Evolutionary conservation across 2,888 invertebrate species (phyloP).

Genomic region (Coecobrya sp.): DNA sequence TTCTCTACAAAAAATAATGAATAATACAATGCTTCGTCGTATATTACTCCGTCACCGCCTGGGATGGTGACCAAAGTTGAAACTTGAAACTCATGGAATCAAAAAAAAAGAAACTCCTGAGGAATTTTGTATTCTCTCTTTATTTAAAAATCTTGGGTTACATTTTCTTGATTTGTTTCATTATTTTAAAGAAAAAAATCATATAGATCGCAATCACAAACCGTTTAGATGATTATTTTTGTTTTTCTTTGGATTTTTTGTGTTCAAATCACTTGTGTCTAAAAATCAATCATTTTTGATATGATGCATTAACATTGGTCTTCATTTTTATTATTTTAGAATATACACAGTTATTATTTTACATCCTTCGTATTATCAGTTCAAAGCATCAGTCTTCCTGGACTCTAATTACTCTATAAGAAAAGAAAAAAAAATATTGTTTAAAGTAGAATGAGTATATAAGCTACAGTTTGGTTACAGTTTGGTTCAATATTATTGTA

Average conservation of each 20-base stretch:
- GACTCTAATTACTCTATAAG: slow-evolving; percentile 32
- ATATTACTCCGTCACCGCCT: slow-evolving; percentile 78
- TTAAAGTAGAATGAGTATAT: slow-evolving; percentile 44
- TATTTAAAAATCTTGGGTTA: slow-evolving; percentile 75
- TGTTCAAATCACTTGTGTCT: slow-evolving; percentile 1
- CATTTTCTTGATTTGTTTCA: slow-evolving; percentile 67
- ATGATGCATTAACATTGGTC: slow-evolving; percentile 9
- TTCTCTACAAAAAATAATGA: slow-evolving; percentile 37
- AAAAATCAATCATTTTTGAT: neutral
- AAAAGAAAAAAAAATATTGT: slow-evolving; percentile 31
- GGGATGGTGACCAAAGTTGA: slow-evolving; percentile 76
- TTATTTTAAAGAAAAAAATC: slow-evolving; percentile 47
- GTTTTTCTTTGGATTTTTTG: slow-evolving; percentile 18
- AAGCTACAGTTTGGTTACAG: slow-evolving; percentile 61
- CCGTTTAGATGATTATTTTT: neutral
- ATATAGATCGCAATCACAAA: neutral
- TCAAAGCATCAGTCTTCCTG: slow-evolving; percentile 73
- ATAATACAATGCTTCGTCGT: slow-evolving; percentile 74
- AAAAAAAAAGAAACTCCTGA: slow-evolving; percentile 67
- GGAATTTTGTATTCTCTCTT: slow-evolving; percentile 53
- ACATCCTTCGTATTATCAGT: slow-evolving; percentile 55
- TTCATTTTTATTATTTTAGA: slow-evolving; percentile 10
- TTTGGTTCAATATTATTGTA: slow-evolving; percentile 66
- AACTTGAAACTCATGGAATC: slow-evolving; percentile 78
- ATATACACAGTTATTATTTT: neutral